These are phyloP conservation scores for Mus caroli DNA, from an alignment of 2,797 vertebrate species.

Conservation along the genomic window DNA sequence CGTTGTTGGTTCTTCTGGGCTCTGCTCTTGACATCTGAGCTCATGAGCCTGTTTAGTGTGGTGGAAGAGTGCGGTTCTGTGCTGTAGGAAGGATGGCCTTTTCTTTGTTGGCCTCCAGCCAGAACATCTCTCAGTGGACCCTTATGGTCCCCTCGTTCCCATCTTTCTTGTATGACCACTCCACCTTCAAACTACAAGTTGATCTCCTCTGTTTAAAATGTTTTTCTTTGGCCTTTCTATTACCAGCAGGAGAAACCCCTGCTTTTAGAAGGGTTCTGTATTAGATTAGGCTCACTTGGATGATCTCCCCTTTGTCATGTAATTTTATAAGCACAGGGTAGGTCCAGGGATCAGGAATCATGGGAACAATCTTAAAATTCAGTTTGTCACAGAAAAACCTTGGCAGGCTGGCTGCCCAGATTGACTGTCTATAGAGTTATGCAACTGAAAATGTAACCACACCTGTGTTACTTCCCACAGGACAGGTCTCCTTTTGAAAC, in stretches of 20 bases:
- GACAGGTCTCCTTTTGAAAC: constrained; percentile 88
- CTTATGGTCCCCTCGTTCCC: neutral
- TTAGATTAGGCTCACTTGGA: neutral
- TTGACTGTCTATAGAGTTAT: neutral
- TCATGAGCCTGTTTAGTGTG: neutral
- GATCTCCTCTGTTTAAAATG: neutral
- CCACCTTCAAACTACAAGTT: neutral
- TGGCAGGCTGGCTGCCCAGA: neutral
- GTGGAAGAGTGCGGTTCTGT: neutral
- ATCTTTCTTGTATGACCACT: neutral
- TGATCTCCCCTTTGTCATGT: neutral
- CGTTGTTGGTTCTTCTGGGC: neutral
- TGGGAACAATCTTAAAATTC: neutral
- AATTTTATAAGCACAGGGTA: neutral
- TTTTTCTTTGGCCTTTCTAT: constrained; percentile 19
- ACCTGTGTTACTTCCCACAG: constrained; percentile 81
- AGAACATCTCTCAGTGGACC: neutral
- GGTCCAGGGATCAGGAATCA: neutral
- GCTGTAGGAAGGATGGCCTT: neutral
- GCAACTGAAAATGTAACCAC: neutral
- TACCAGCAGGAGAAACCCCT: neutral
- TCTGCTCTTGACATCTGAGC: neutral
- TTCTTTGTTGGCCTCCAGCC: neutral
- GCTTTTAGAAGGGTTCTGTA: neutral
- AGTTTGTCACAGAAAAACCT: neutral